These are phyloP conservation scores for Agrotis ipsilon DNA, from an alignment of 2,888 invertebrate species.

Conservation along the genomic window DNA sequence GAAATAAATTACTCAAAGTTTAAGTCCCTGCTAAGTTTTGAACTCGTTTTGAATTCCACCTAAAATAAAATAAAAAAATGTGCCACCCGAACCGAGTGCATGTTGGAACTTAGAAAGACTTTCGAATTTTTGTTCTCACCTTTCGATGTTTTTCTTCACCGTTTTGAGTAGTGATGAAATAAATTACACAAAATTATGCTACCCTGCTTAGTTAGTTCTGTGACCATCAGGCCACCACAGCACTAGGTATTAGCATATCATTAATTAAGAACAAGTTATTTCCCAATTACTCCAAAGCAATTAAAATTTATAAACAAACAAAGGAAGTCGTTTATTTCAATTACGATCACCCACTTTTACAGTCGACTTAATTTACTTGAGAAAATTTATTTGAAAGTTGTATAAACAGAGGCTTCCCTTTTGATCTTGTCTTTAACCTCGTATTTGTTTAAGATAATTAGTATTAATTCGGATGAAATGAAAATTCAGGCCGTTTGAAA, in stretches of 20 bases:
- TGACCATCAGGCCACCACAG: background rate
- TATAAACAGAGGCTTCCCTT: slow-evolving; percentile 71
- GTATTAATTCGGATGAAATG: slow-evolving; percentile 71
- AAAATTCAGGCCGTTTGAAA: slow-evolving; percentile 63
- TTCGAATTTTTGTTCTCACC: no score
- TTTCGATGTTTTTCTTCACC: no score
- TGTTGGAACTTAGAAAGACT: no score
- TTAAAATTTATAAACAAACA: slow-evolving; percentile 47
- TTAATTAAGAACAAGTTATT: background rate
- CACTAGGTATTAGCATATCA: background rate
- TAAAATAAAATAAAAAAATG: no score
- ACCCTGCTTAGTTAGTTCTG: no score
- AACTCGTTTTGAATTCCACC: no score
- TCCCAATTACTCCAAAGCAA: slow-evolving; percentile 16
- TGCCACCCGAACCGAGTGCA: no score
- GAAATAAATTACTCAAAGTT: no score
- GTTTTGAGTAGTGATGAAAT: no score
- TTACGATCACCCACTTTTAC: slow-evolving; percentile 70
- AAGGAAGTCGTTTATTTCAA: slow-evolving; percentile 60
- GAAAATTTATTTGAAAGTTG: slow-evolving; percentile 71
- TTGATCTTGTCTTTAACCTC: slow-evolving; percentile 75
- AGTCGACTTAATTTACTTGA: slow-evolving; percentile 73
- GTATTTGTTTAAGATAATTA: slow-evolving; percentile 76
- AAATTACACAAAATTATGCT: no score
- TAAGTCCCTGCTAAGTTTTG: no score